phyloP scores from a whole-genome alignment of 2,113 vertebrate species.

The Scytalopus superciliaris region DNA sequence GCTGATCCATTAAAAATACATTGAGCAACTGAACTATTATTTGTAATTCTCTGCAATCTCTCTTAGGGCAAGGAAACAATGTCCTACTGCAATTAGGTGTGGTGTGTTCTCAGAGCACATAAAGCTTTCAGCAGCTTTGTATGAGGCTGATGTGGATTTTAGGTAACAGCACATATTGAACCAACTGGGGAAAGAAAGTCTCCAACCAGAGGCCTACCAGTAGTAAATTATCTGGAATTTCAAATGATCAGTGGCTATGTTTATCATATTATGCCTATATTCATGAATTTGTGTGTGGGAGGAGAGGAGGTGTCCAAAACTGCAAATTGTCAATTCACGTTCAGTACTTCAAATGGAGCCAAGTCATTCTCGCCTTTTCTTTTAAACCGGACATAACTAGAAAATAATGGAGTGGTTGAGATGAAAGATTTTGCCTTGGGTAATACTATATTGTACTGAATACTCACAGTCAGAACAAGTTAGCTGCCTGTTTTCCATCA shows the following conservation, averaged over 20 bases:
- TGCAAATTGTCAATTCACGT: background rate
- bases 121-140: constrained; percentile 69
- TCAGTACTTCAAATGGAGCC: background rate
- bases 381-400: background rate
- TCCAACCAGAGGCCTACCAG: background rate
- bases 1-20: constrained; percentile 73
- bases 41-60: constrained; percentile 55
- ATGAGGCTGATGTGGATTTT: constrained; percentile 58
- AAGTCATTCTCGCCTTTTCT: background rate
- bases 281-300: background rate
- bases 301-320: background rate
- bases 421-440: constrained; percentile 51
- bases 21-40: constrained; percentile 64
- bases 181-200: constrained; percentile 12
- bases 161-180: constrained; percentile 47
- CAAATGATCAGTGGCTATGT: background rate
- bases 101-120: constrained; percentile 63
- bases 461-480: background rate
- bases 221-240: constrained; percentile 18
- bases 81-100: constrained; percentile 70
- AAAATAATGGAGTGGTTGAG: constrained; percentile 40
- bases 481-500: background rate
- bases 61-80: constrained; percentile 66
- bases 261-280: constrained; percentile 33
- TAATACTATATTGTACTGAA: constrained; percentile 18